A percentile compares a stretch with the other conserved stretches of the same genome.
phyloP scores from a whole-genome alignment of 1,140 invertebrate genomes.

The Drosophila melanica region DNA sequence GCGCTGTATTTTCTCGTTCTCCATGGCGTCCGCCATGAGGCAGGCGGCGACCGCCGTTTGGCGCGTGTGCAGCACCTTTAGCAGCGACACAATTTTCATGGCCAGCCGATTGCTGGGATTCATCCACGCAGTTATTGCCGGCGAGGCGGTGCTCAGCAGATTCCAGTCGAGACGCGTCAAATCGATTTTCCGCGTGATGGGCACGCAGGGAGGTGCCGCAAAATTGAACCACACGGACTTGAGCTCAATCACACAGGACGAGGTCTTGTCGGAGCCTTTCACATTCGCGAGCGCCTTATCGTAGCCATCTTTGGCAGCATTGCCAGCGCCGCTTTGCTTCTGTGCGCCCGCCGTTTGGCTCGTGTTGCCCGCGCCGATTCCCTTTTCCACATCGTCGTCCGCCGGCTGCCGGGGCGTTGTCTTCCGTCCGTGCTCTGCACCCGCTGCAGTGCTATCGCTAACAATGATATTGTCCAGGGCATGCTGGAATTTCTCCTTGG shows the following conservation, averaged over 20 bases:
- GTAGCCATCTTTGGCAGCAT: constrained; percentile 59
- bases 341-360: constrained; percentile 21
- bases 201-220: constrained; percentile 96
- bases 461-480: constrained; percentile 62
- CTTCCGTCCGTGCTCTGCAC: constrained; percentile 45
- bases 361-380: constrained; percentile 14
- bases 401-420: constrained; percentile 56
- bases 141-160: constrained; percentile 96
- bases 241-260: constrained; percentile 93
- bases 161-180: constrained; percentile 98
- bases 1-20: constrained; percentile 85
- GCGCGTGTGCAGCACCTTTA: constrained; percentile 89
- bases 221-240: constrained; percentile 98
- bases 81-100: constrained; percentile 91
- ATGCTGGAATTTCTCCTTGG: constrained; percentile 75
- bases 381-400: constrained; percentile 79
- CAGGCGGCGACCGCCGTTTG: constrained; percentile 95
- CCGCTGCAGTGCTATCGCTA: constrained; percentile 34
- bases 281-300: constrained; percentile 76
- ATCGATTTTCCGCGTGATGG: constrained; percentile 97
- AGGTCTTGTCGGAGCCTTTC: constrained; percentile 85
- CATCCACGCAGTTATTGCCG: constrained; percentile 98
- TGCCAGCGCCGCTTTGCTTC: constrained; percentile 15
- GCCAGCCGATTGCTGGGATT: constrained; percentile 96
- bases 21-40: constrained; percentile 97